These are phyloP conservation scores for Engystomops pustulosus DNA, from an alignment of 2,113 vertebrate genomes.

Conservation along the genomic window DNA sequence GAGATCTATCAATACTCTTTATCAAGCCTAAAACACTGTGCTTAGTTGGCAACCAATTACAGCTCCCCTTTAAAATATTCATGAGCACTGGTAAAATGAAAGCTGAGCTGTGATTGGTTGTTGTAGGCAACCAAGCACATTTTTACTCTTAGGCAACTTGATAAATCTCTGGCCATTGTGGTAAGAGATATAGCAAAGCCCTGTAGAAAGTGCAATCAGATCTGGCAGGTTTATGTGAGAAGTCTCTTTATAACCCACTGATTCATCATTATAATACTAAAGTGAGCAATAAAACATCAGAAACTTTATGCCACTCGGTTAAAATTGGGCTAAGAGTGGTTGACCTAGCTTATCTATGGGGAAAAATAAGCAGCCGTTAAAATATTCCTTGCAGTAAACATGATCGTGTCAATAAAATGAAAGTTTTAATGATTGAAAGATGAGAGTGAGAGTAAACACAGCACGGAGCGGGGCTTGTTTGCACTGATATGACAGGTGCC, in stretches of 20 bases:
- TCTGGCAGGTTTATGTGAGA: background rate
- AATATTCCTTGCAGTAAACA: constrained; percentile 34
- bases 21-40: no score
- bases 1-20: no score
- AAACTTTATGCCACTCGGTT: background rate
- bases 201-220: constrained; percentile 1
- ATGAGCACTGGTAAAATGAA: no score
- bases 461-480: constrained; percentile 30
- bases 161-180: no score
- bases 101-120: no score
- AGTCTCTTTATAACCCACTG: background rate
- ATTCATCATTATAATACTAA: background rate
- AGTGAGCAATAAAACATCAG: constrained; percentile 14
- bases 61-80: no score
- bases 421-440: constrained; percentile 38
- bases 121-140: no score
- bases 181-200: no score
- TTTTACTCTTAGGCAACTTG: no score
- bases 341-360: background rate
- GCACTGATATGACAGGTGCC: constrained; percentile 51
- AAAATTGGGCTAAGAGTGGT: background rate
- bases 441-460: constrained; percentile 45
- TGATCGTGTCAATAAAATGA: background rate
- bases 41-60: no score
- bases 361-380: background rate